Evolutionary conservation across 2,113 vertebrate species (phyloP), one percentile per base, ranked within the genome.

Genomic region (Ursus arctos): DNA sequence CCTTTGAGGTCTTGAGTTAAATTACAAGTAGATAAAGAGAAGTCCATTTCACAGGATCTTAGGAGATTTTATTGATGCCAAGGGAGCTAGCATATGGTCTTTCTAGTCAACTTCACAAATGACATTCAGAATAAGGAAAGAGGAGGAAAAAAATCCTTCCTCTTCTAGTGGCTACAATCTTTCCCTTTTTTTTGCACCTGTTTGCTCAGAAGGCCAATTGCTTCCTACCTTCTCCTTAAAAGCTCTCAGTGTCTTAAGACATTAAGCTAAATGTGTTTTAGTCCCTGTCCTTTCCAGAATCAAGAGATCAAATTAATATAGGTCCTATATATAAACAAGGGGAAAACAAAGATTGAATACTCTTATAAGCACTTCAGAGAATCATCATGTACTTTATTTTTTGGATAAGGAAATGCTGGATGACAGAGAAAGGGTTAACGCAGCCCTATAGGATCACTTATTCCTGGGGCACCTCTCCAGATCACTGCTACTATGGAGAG

Each of bases 251-350:
- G 19, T 67, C 85, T 81, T 92, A 40, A 92, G 55, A 59, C 12
- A 47, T 31, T 33, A 51, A 87, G 7, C 77, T 59, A 31, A 83
- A n/a, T 49, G n/a, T 5, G 43, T 88, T 90, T 71, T 69, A 86
- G 33, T 84, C 40, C 49, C 63, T 9, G 16, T 10, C n/a, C 7
- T 95, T 95, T 69, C 43, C 86, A 87, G 67, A 82, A 95, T 77
- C 28, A 91, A 74, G 57, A 95, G 57, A 96, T 55, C 81, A 96
- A 69, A 90, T 65, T 76, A 77, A 87, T 88, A 65, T 16, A 79
- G 61, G 65, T 84, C 19, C 43, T 53, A 55, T 55, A 76, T 24
- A 53, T 49, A 74, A 82, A 91, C 24, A 7, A 74, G 26, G 5
- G 36, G 10, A 13, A 31, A 26, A 26, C 19, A 31, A 59, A 84